phyloP scores from a whole-genome alignment of 1,140 invertebrate species.

The Stegodyphus mimosarum region DNA sequence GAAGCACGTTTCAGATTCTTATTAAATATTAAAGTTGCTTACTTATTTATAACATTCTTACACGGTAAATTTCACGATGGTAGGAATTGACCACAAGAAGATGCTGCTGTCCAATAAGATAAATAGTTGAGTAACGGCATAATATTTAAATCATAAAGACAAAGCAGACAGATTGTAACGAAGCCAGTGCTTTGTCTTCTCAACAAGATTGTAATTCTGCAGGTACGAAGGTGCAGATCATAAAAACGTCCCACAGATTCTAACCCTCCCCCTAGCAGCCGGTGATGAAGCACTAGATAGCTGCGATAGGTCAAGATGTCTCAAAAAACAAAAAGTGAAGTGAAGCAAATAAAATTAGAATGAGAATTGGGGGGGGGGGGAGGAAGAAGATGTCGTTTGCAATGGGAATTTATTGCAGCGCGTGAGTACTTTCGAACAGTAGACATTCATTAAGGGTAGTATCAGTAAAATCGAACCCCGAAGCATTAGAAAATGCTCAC shows the following conservation, averaged over 20 bases:
- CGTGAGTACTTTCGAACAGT: constrained; percentile 9
- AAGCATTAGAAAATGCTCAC: neutral
- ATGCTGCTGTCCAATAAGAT: too few species aligned
- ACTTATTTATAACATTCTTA: too few species aligned
- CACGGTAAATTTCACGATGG: too few species aligned
- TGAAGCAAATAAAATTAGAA: constrained; percentile 30
- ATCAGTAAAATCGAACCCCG: neutral
- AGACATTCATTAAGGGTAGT: constrained; percentile 2
- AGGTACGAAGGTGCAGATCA: constrained; percentile 14
- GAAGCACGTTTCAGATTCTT: too few species aligned
- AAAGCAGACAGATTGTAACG: neutral
- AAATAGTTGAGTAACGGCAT: too few species aligned
- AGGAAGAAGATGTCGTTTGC: constrained; percentile 34
- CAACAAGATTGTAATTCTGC: constrained; percentile 32
- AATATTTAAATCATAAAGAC: too few species aligned
- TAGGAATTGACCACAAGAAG: too few species aligned
- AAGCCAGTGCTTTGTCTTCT: constrained; percentile 18
- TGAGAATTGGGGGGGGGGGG: neutral
- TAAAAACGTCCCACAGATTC: neutral
- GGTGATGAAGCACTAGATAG: neutral
- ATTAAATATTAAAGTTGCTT: too few species aligned
- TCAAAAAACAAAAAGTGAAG: constrained; percentile 17
- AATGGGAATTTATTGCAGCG: constrained; percentile 27
- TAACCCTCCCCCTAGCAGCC: neutral
- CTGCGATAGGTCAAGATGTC: neutral